Evolutionary conservation across 2,113 vertebrate genomes (phyloP).

Genomic region (Scartelaos histophorus): DNA sequence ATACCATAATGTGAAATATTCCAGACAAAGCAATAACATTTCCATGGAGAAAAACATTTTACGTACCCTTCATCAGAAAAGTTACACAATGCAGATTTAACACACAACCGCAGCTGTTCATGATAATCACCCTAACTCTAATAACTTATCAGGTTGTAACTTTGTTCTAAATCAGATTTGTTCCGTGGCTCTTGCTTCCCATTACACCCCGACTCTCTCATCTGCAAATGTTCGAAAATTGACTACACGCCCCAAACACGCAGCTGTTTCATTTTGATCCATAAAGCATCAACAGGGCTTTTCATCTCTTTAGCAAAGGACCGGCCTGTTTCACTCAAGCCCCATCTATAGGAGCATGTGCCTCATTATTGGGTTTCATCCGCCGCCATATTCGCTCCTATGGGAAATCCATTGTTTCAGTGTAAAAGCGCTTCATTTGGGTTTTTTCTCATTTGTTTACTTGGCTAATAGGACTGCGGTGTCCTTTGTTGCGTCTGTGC

Average conservation of each 20-base stretch:
- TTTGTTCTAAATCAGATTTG: conserved; percentile 47
- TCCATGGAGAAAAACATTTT: too few species aligned
- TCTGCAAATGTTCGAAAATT: conserved; percentile 27
- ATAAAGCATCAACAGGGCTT: conserved; percentile 42
- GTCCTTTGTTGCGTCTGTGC: conserved; percentile 69
- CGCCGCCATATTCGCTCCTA: conserved; percentile 65
- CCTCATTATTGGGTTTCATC: conserved; percentile 67
- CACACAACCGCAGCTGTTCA: neutral
- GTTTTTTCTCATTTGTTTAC: conserved; percentile 70
- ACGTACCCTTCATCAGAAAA: neutral
- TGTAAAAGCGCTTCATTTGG: conserved; percentile 71
- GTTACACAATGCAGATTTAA: neutral
- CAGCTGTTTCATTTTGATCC: conserved; percentile 54
- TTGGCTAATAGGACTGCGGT: conserved; percentile 65
- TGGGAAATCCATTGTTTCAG: conserved; percentile 71
- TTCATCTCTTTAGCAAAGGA: conserved; percentile 47
- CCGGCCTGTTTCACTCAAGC: conserved; percentile 47
- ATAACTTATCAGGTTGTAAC: conserved; percentile 10
- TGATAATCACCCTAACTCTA: neutral
- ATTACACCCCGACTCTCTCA: conserved; percentile 30
- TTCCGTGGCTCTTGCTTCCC: conserved; percentile 39
- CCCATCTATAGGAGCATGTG: conserved; percentile 57
- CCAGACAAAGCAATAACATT: too few species aligned
- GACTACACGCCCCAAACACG: conserved; percentile 49
- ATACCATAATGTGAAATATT: too few species aligned